phyloP scores from a whole-genome alignment of 2,113 vertebrate species.

The Lophura nycthemera region DNA sequence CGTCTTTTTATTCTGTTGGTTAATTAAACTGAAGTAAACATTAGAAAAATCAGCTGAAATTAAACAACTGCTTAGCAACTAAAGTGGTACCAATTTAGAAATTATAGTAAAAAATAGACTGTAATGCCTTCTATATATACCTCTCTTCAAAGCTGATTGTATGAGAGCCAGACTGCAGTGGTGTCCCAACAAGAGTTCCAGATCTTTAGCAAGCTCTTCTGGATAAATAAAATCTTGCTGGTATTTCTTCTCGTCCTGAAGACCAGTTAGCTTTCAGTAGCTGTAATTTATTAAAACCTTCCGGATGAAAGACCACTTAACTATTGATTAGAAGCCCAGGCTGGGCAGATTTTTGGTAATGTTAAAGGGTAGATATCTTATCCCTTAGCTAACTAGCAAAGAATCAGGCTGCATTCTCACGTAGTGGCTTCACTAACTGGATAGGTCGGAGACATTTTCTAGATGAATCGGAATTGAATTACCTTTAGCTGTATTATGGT shows the following conservation, averaged over 20 bases:
- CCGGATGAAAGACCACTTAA: constrained; percentile 9
- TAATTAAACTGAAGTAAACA: constrained; percentile 64
- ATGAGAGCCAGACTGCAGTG: constrained; percentile 76
- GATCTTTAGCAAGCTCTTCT: not conserved
- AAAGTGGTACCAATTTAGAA: constrained; percentile 32
- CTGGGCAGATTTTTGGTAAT: not conserved
- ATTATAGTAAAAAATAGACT: constrained; percentile 37
- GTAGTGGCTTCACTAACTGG: not conserved
- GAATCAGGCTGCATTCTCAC: not conserved
- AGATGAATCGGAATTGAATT: not conserved
- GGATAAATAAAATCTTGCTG: not conserved
- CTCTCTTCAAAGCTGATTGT: constrained; percentile 45
- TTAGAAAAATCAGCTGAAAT: constrained; percentile 15
- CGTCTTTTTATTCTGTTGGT: constrained; percentile 62
- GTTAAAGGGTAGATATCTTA: constrained; percentile 2
- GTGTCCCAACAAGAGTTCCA: constrained; percentile 55
- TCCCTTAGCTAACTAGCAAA: not conserved
- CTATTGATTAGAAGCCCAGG: not conserved
- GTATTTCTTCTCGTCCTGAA: not conserved
- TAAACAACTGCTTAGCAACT: constrained; percentile 56
- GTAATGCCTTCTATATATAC: constrained; percentile 45
- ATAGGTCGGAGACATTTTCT: constrained; percentile 32
- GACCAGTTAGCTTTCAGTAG: not conserved
- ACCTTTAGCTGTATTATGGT: not conserved
- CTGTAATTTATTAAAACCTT: constrained; percentile 4